Evolutionary conservation across 2,888 invertebrate species (phyloP), one percentile per base, ranked within the genome.

Genomic region (Luperina nickerlii): DNA sequence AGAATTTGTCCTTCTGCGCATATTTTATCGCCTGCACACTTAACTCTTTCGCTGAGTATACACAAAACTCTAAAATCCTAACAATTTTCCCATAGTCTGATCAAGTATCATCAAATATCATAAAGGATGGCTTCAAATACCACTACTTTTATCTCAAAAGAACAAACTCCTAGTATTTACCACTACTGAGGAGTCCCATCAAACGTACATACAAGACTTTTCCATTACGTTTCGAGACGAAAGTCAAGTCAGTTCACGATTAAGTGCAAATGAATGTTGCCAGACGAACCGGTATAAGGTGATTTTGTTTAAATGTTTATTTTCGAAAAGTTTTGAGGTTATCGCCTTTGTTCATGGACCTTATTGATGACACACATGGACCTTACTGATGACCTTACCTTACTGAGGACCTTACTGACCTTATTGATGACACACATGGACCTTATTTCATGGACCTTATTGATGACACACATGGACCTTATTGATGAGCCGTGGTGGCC

Each of bases 251-350:
- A 74, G 76, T 60, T 67, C 77, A 42, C 80, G 81, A 85, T 86
- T 84, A 81, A 83, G 88, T 86, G 82, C 78, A 83, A 87, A 87
- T 69, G 62, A 87, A 72, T 83, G 84, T 87, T 77, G 66, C 71
- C 65, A 60, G 20, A 18, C 20, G 70, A 63, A 63, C 54, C 57
- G 32, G 45, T 68, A 42, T 65, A 51, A 76, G 67, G 27, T 70
- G 42, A 82, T 79, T 74, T 51, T 48, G 45, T 78, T 45, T 5
- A 42, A 79, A 69, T 60, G 60, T 78, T 81, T 78, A 48, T 69
- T 74, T 81, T 74, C 60, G 0, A 20, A n/a, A 74, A 60, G 45
- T 71, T 60, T 62, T 0, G 8, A 66, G 54, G 60, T 5, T 11
- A 42, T 38, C 8, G 24, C 15, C 42, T 32, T 51, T 74, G 20